Percentiles rank a stretch among this genome's conserved stretches.
These are phyloP conservation scores for Habropoda laboriosa DNA, from an alignment of 1,140 invertebrate species.

Conservation along the genomic window DNA sequence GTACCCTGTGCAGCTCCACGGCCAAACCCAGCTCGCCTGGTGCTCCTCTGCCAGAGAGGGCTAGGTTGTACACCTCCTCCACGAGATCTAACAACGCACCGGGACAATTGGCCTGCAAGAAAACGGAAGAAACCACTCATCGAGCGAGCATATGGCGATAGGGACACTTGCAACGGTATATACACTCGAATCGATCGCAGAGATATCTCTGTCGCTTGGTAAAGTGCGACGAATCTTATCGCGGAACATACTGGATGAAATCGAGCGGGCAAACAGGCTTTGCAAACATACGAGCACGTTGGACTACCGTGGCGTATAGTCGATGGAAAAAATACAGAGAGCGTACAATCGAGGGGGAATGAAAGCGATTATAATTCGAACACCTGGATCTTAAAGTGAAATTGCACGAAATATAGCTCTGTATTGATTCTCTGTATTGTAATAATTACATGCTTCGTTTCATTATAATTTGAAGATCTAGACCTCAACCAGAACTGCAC, in stretches of 20 bases:
- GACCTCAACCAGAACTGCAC: no score
- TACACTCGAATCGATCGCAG: not conserved
- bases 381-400: no score
- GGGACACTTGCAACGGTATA: not conserved
- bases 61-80: constrained; percentile 87
- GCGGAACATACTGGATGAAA: not conserved
- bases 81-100: constrained; percentile 82
- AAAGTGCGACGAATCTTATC: not conserved
- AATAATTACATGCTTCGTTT: no score
- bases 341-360: no score
- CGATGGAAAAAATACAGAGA: no score
- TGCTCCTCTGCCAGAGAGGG: constrained; percentile 83
- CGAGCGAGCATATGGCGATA: constrained; percentile 10
- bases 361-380: no score
- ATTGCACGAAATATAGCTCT: no score
- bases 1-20: constrained; percentile 88
- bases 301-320: no score
- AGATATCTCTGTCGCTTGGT: not conserved
- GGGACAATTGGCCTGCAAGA: constrained; percentile 66
- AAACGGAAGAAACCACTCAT: not conserved
- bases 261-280: not conserved
- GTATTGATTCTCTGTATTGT: no score
- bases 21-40: constrained; percentile 82
- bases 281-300: not conserved
- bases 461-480: no score